A percentile compares a stretch with the other conserved stretches of the same genome.
phyloP scores from a whole-genome alignment of 1,140 invertebrate genomes.

The Diorhabda carinulata region DNA sequence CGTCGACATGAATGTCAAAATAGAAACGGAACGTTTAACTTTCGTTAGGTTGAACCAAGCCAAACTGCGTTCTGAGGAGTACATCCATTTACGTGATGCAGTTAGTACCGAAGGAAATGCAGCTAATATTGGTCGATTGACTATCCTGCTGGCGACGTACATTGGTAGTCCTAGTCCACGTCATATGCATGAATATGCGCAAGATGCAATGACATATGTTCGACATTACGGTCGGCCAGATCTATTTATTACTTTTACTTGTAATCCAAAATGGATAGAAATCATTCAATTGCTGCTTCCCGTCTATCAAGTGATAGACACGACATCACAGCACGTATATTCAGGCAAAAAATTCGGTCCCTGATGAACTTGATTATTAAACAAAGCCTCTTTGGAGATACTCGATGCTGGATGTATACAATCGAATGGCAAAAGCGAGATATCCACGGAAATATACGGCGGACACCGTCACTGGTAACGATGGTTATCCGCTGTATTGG shows the following conservation, averaged over 20 bases:
- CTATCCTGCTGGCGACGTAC: neutral
- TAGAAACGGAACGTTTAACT: neutral
- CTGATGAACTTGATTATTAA: constrained; percentile 15
- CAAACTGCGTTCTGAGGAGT: no score
- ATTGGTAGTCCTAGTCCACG: neutral
- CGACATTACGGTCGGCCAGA: constrained; percentile 9
- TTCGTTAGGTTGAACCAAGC: no score
- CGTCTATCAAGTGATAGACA: constrained; percentile 6
- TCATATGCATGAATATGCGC: constrained; percentile 11
- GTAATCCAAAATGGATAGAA: constrained; percentile 25
- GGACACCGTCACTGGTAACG: no score
- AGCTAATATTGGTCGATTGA: no score
- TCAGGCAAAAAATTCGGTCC: constrained; percentile 19
- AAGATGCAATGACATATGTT: neutral
- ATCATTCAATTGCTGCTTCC: neutral
- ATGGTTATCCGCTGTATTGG: no score
- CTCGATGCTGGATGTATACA: constrained; percentile 13
- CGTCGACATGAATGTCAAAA: neutral
- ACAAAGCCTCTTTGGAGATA: constrained; percentile 15
- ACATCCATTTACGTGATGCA: neutral
- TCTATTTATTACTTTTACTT: constrained; percentile 24
- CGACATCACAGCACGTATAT: constrained; percentile 4
- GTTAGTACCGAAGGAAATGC: neutral
- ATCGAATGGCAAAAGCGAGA: constrained; percentile 26
- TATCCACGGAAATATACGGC: no score